Evolutionary conservation across 1,140 invertebrate species (phyloP).

Genomic region (Drepana arcuata): DNA sequence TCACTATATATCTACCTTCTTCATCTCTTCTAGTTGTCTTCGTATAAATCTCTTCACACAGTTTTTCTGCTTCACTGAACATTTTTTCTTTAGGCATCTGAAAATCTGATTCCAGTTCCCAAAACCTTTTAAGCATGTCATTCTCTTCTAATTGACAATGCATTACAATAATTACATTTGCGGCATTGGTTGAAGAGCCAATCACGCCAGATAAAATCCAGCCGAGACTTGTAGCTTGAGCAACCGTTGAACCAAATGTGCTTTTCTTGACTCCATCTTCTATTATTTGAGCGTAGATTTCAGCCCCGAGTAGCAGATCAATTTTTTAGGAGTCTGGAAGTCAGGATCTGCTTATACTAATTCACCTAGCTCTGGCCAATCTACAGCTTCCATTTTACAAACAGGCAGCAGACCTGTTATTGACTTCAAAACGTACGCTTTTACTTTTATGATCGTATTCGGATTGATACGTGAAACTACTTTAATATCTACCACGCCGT

Average conservation of each 20-base stretch:
- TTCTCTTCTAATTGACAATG: neutral
- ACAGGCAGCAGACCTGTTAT: constrained; percentile 5
- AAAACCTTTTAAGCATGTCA: constrained; percentile 6
- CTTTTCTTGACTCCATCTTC: constrained; percentile 6
- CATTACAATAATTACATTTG: neutral
- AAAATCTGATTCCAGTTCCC: constrained; percentile 4
- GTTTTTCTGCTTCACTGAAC: constrained; percentile 3
- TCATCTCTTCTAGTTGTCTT: constrained; percentile 1
- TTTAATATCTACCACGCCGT: neutral
- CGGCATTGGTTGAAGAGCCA: neutral
- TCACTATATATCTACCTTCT: constrained; percentile 12
- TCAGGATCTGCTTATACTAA: constrained; percentile 14
- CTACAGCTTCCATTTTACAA: neutral
- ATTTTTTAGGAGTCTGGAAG: constrained; percentile 7
- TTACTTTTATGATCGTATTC: neutral
- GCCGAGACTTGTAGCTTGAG: constrained; percentile 3
- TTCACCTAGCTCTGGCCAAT: constrained; percentile 2
- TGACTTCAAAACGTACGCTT: constrained; percentile 3
- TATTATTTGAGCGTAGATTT: constrained; percentile 3
- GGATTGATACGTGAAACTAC: constrained; percentile 1
- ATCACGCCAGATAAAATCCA: neutral
- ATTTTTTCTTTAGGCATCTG: neutral
- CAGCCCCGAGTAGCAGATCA: constrained; percentile 7
- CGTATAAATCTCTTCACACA: constrained; percentile 8
- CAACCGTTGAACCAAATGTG: neutral